Base-by-base conservation (phyloP, 2,888 invertebrate genomes). In the Tetranychus piercei region DNA sequence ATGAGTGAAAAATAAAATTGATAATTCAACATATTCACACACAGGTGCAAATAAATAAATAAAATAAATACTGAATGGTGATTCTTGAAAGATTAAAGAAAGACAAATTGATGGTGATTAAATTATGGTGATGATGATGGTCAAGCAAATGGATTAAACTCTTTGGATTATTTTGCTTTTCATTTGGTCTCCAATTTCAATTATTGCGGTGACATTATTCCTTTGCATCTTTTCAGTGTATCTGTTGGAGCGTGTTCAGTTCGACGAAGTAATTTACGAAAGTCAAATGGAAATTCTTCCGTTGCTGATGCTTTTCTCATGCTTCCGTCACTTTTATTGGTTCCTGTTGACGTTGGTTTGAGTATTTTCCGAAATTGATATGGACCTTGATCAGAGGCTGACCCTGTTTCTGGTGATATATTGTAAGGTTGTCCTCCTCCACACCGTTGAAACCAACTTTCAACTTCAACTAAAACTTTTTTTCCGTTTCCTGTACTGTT, bases 201-300 rank as follows among this genome's bases (percentile, higher is more conserved):
- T 34, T 55, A 55, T 55, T 55, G 55, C n/a, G 69, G 34, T 9
- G 44, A 55, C 20, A 69, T 69, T 11, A 76, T 65, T 45, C 77
- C 77, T 20, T 77, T 78, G 20, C 78, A 75, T 20, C 76, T 69
- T 34, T 88, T 84, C 73, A 88, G 82, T 71, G 88, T 88, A 78
- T 88, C 88, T 0, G 88, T 89, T 0, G 88, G 88, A 1, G 88
- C 86, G 76, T 84, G 84, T 75, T 87, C 83, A 1, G 88, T 88
- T 0, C 88, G 88, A 77, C 87, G 82, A 4, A 89, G 81, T 18
- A 88, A 81, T 79, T 88, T 87, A 72, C 88, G 85, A 80, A 88
- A 88, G 79, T 88, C 86, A 81, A 88, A 88, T 0, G 88, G 88
- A 69, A 0, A 44, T 45, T n/a, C 20, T 43, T 72, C 88, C 88